Evolutionary conservation across 2,888 invertebrate species (phyloP), one percentile per base, ranked within the genome.

Genomic region (Sphaerolaimus hirsutus): DNA sequence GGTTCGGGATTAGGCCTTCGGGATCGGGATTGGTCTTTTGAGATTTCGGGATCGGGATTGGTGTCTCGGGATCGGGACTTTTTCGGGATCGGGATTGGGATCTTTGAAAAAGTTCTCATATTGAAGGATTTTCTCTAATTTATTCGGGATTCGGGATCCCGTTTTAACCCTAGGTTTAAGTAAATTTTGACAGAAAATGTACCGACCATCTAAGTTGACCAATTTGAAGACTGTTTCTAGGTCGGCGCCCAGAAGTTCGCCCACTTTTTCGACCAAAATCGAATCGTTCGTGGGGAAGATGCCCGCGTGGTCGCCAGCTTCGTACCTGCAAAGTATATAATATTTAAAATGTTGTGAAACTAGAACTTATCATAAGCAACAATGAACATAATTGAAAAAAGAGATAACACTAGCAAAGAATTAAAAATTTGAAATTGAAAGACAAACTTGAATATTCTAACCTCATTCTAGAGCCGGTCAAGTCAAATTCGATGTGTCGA

Each of bases 401-500:
- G 32, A 12, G 32, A 17, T 10, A 32, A 12, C 10, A 32, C 17
- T 32, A 10, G 32, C 10, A 32, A 10, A 32, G 32, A 32, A 32
- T 12, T 32, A 12, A 32, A 32, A 32, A 32, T 12, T 32, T 12
- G 32, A 32, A 32, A 32, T 10, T 32, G 32, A 32, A 32, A 32
- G 10, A 32, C 17, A 12, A 12, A 17, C 17, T 32, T 10, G 10
- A 17, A 32, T 32, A 12, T 12, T 32, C 19, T 21, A 5, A 40
- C 40, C 40, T 4, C 4, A 40, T 4, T 40, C 40, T 21, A 19
- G 52, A 47, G 12, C 46, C 49, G 43, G 49, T 49, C 35, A 52
- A 84, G 62, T 86, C 81, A 54, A 97, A 75, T 66, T 99, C 93
- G 51, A 97, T 79, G 66, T 97, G 97, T 74, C 91, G 78, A 63